phyloP scores from a whole-genome alignment of 2,113 vertebrate genomes.

The Neotragus moschatus region DNA sequence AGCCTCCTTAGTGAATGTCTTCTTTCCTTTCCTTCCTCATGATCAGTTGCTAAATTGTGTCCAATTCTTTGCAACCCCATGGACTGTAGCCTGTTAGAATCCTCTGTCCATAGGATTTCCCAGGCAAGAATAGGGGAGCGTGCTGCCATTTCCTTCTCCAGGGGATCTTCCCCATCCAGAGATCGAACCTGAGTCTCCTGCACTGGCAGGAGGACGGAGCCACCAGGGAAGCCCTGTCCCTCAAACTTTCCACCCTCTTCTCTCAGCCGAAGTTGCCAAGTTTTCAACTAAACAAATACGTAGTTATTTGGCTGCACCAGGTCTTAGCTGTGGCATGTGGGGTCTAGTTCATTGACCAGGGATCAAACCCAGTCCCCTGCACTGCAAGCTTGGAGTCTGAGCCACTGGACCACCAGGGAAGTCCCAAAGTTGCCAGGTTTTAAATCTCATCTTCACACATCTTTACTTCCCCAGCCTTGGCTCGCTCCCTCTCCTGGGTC shows the following conservation, averaged over 20 bases:
- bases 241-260: neutral
- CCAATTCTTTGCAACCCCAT: neutral
- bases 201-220: neutral
- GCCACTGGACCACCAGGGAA: neutral
- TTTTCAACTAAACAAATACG: neutral
- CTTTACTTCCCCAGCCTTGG: neutral
- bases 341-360: neutral
- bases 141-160: neutral
- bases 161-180: neutral
- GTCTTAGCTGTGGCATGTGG: neutral
- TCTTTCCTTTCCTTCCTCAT: neutral
- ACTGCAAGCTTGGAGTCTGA: neutral
- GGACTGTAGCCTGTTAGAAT: neutral
- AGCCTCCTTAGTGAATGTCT: neutral
- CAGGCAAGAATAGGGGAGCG: neutral
- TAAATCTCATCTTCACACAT: neutral
- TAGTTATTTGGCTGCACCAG: neutral
- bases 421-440: neutral
- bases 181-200: fast-evolving
- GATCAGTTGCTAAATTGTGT: neutral
- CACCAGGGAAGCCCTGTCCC: neutral
- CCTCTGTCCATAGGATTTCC: neutral
- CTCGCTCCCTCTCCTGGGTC: too few relatives aligned
- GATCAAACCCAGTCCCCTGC: neutral
- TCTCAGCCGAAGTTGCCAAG: neutral